Evolutionary conservation across 2,797 vertebrate species (phyloP).

Genomic region (Geotrypetes seraphini): DNA sequence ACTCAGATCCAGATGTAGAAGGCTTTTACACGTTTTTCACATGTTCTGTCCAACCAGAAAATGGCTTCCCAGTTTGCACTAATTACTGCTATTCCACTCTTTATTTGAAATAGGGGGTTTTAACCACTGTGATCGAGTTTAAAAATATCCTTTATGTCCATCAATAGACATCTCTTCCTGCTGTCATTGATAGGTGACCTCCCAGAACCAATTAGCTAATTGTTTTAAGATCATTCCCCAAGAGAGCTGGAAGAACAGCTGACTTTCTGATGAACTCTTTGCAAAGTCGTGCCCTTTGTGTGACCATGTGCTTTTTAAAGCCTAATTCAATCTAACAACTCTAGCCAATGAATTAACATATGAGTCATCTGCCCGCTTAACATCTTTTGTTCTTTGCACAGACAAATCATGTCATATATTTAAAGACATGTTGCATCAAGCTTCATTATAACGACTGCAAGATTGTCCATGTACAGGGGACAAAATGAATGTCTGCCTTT

Average conservation of each 20-base stretch:
- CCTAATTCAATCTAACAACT: slow-evolving; percentile 24
- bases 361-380: no score
- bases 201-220: slow-evolving; percentile 64
- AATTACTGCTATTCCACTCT: slow-evolving; percentile 34
- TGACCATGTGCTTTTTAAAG: no score
- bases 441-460: no score
- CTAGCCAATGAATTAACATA: not conserved
- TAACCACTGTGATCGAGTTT: slow-evolving; percentile 34
- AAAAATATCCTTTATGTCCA: slow-evolving; percentile 38
- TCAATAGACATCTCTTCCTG: slow-evolving; percentile 26
- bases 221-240: slow-evolving; percentile 48
- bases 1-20: slow-evolving; percentile 18
- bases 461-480: no score
- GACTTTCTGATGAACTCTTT: slow-evolving; percentile 38
- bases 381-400: no score
- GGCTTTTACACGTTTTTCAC: slow-evolving; percentile 24
- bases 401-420: no score
- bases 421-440: no score
- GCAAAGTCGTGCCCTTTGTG: no score
- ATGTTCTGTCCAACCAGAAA: slow-evolving; percentile 13
- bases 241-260: slow-evolving; percentile 38
- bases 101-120: slow-evolving; percentile 30
- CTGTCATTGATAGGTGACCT: slow-evolving; percentile 46
- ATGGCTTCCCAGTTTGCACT: slow-evolving; percentile 20
- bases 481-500: no score